Base-by-base conservation (phyloP, 2,113 vertebrate species). In the Bolborhynchus lineola region DNA sequence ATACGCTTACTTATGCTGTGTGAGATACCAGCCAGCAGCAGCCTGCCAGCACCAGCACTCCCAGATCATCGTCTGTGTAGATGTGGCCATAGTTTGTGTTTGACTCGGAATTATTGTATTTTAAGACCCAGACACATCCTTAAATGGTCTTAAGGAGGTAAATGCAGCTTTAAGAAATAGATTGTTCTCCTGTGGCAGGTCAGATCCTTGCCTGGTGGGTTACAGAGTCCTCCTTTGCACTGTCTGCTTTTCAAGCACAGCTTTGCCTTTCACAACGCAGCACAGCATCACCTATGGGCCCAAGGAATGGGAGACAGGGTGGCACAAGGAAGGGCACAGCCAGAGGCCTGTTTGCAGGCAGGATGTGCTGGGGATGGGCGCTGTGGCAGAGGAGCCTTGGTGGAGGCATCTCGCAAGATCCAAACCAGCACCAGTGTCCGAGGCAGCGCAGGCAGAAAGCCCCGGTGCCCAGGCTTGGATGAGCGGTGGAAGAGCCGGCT, bases 11-110 rank as follows among this genome's bases (percentile, higher is more conserved):
- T 87, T 3, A 1, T 16, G 69, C 44, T 59, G 57, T 5, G 5
- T 42, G 67, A 70, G 91, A 11, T 42, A 55, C 46, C 57, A 75
- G 80, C 69, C 8, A 16, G 78, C 67, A 68, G 60, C 86, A 60
- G 52, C 76, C 76, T 28, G 80, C 65, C 52, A 59, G 85, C 1
- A 0, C 53, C 29, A 59, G 60, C 62, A 44, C n/a, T 31, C 46
- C 1, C 1, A 29, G 74, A 11, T 26, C 24, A 0, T 9, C 0
- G 0, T 49, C 60, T 7, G 4, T 0, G 0, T 4, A 46, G 37
- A 52, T 6, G 18, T 1, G 13, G 47, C 59, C 64, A 10, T 5
- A 39, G 50, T 2, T 53, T 5, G 3, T 1, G 5, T 59, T 52
- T 14, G 42, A 46, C 13, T 33, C 77, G 11, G 37, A 41, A 70